Conservation (phyloP, 2,797 vertebrate genomes). For the Coluber constrictor region DNA sequence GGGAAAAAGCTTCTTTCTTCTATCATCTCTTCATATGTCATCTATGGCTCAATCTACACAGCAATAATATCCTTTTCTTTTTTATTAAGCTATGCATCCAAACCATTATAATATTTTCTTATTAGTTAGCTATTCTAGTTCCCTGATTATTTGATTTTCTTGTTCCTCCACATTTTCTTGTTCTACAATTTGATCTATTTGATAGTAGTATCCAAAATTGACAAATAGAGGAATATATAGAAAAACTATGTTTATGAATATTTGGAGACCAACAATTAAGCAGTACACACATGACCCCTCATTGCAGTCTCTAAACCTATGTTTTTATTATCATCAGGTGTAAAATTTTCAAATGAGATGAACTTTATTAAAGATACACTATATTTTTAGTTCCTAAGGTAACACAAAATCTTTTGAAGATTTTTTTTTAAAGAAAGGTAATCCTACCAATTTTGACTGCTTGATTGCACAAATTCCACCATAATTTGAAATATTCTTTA, state of each 20-base stretch:
- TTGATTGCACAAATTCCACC: slow-evolving; percentile 27
- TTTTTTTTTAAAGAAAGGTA: neutral
- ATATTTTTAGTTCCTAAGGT: neutral
- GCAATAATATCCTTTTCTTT: neutral
- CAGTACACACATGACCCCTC: too few species aligned
- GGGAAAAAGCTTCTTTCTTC: neutral
- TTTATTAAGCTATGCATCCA: neutral
- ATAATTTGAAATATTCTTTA: slow-evolving; percentile 56
- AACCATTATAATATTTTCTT: neutral
- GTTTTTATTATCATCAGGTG: neutral
- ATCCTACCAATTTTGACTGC: neutral
- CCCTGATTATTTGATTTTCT: neutral
- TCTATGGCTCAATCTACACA: neutral
- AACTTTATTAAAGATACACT: neutral
- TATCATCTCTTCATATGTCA: neutral
- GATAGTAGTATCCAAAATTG: neutral
- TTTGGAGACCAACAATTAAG: neutral
- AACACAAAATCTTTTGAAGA: neutral
- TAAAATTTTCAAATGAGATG: neutral
- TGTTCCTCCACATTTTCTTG: neutral
- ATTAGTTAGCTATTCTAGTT: neutral
- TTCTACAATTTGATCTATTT: neutral
- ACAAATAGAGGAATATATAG: neutral
- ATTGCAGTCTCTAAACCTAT: neutral
- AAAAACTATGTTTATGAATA: neutral